Base-by-base conservation (phyloP, 2,797 vertebrate species). In the Hippocampus kuda region DNA sequence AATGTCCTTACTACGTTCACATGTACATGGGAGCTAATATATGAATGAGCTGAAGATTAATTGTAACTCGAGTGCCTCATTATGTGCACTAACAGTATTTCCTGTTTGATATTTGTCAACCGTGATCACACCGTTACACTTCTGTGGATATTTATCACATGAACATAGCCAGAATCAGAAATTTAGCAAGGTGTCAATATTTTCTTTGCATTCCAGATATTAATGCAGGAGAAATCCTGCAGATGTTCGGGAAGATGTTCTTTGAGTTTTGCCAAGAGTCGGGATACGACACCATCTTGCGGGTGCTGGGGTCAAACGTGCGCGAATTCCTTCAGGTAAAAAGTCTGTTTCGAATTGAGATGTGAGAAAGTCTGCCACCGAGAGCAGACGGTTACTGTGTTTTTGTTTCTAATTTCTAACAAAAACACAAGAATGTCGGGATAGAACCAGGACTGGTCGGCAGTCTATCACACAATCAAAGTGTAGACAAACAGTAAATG, bases 221-320 rank as follows among this genome's bases (percentile, higher is more conserved):
- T 42, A 90, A 99, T 78, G 97, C 97, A 0, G 96, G 97, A 27
- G 94, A 94, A 83, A 99, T 99, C 85, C 91, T 99, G 81, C 97
- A 99, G 46, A 93, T 98, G 93, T 99, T 99, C 84, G 97, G 97
- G 66, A 99, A 99, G 90, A 99, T 99, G 97, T 99, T 99, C 89
- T 99, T 99, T 80, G 96, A 99, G 76, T 99, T 98, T 89, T 99
- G 97, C 84, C 97, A 99, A 86, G 97, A 99, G 86, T 99, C 97
- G 26, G 97, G 97, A 76, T 99, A 99, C 72, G 97, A 99, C 78
- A 99, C 97, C 69, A 99, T 99, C 84, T 85, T 99, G 30, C 92
- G 95, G 6, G 97, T 99, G 68, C 85, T 99, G 73, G 97, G 97
- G 69, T 99, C 97, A 66, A 99, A 99, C 65, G 97, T 99, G 77